Base-by-base conservation (phyloP, 2,113 vertebrate genomes). In the Proteles cristata region DNA sequence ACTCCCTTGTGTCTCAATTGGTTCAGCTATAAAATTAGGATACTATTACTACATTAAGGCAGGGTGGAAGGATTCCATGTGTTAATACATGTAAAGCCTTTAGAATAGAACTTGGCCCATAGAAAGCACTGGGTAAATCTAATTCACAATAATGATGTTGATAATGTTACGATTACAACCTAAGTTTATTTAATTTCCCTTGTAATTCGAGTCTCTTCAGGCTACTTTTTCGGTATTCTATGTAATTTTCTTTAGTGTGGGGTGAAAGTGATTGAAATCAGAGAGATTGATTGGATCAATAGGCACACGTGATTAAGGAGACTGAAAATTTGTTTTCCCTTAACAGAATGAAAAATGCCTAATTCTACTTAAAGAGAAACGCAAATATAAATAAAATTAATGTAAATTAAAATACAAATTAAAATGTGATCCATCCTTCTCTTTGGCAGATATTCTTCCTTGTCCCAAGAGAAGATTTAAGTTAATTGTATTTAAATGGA, bases 401-500 rank as follows among this genome's bases (percentile, higher is more conserved):
- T 92, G 26, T 23, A 97, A 88, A 93, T 77, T 80, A 86, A 84
- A 85, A 73, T 45, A 77, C 5, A 74, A 91, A 84, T 83, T 85
- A 81, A 95, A 90, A 80, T 53, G 21, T 14, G 17, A 71, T 65
- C 55, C 48, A 90, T 81, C 5, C 28, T 79, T 94, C 50, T 71
- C 6, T 88, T 93, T 94, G 79, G 21, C 68, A 79, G 73, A 82
- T 85, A 77, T 39, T 15, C 45, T 92, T 79, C 25, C 39, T 71
- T 96, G 81, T 35, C 2, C 8, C 61, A 55, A 83, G 35, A 88
- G n/a, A 73, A 88, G 39, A 33, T 85, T 16, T 55, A 83, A 86
- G 25, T 76, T 96, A 90, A 84, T 48, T 85, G 14, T 94, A 93
- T 95, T 93, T 93, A 95, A 90, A 84, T 65, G 35, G 43, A 58